Base-by-base conservation (phyloP, 2,888 invertebrate genomes). In the Hyles lineata region DNA sequence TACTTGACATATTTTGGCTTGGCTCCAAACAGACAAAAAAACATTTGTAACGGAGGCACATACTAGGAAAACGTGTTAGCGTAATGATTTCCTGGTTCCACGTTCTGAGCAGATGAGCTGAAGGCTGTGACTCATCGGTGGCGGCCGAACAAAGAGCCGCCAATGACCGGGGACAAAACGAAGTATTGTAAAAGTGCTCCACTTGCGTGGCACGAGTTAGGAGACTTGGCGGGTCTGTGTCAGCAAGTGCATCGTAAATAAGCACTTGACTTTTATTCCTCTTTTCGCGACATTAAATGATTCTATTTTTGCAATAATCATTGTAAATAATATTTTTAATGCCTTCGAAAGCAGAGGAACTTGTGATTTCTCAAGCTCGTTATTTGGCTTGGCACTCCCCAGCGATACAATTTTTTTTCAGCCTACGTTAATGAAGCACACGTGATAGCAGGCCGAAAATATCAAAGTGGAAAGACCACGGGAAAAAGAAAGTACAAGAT, bases 11-110 rank as follows among this genome's bases (percentile, higher is more conserved):
- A 76, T 81, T 82, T 86, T 91, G 91, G 92, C 90, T 79, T 29
- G 69, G 73, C 74, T 79, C 87, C 92, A 92, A 87, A 74, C 78
- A 79, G 73, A 81, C 82, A 80, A 82, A 82, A 86, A 87, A 87
- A 85, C 79, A 81, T 79, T 77, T 78, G 74, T 76, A 81, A 87
- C 85, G 87, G 88, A 87, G 84, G 80, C 80, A 80, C 74, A 74
- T 81, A 81, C 79, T 82, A 86, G 82, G 85, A 84, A 83, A 87
- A 82, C 81, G 84, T 82, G 79, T 78, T 72, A 82, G 78, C 76
- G 82, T 80, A 82, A 88, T 83, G 87, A 85, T 85, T 91, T 91
- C 90, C 90, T 88, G 79, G 83, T 88, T 87, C 80, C 83, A 86
- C 84, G 83, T 86, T 85, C 83, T 85, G 85, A 77, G 80, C 82